Evolutionary conservation across 2,888 invertebrate species (phyloP).

Genomic region (Meta bourneti): DNA sequence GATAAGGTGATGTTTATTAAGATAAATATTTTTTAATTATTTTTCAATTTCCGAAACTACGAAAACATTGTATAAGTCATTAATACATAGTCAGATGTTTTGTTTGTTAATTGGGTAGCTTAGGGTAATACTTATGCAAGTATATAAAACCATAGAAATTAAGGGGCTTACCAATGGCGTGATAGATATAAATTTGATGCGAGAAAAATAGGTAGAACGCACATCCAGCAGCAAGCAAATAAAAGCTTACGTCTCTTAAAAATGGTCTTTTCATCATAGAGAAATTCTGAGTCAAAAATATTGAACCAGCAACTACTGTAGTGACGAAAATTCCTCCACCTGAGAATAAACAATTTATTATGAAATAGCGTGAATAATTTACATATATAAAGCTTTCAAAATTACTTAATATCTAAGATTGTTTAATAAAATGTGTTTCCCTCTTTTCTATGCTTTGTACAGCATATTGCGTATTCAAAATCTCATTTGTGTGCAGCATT

Average conservation of each 20-base stretch:
- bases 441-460: neutral
- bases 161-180: slow-evolving; percentile 82
- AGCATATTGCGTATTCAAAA: neutral
- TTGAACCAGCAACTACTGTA: slow-evolving; percentile 84
- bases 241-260: slow-evolving; percentile 83
- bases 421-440: no score
- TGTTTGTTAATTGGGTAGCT: no score
- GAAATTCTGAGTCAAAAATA: slow-evolving; percentile 84
- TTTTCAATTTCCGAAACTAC: no score
- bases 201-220: slow-evolving; percentile 82
- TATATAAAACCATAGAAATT: no score
- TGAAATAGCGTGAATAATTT: neutral
- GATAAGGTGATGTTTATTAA: no score
- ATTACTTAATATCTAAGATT: no score
- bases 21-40: no score
- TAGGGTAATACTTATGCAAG: no score
- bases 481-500: no score
- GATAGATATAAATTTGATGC: slow-evolving; percentile 82
- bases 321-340: slow-evolving; percentile 85
- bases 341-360: slow-evolving; percentile 77
- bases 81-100: no score
- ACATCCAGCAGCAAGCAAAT: slow-evolving; percentile 82
- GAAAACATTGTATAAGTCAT: no score
- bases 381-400: no score
- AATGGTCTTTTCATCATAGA: slow-evolving; percentile 82